Conservation (phyloP, 2,113 vertebrate species). For the Sinocyclocheilus anshuiensis region DNA sequence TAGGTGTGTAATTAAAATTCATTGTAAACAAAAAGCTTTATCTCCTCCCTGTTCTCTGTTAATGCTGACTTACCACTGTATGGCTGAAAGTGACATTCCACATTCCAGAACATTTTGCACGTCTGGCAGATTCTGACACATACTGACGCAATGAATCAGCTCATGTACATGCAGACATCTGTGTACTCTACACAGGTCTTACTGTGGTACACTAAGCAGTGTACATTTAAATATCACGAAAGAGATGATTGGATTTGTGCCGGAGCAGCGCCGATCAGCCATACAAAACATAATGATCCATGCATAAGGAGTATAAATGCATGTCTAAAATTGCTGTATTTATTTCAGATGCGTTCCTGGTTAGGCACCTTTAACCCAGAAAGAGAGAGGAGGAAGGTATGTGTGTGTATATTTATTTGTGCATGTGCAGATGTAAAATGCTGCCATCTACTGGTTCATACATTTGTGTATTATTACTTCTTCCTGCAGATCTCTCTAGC, state of each 20-base stretch:
- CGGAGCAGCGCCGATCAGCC: background rate
- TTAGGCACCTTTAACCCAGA: conserved; percentile 56
- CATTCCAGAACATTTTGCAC: conserved; percentile 33
- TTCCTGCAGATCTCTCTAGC: conserved; percentile 75
- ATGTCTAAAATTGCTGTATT: conserved; percentile 41
- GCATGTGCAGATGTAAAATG: background rate
- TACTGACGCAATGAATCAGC: background rate
- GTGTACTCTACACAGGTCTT: background rate
- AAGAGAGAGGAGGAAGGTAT: conserved; percentile 56
- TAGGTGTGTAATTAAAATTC: background rate
- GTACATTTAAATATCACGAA: background rate
- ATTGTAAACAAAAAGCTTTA: background rate
- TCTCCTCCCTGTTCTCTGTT: background rate
- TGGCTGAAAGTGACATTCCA: conserved; percentile 2
- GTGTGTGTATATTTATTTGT: background rate
- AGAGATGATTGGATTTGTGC: background rate
- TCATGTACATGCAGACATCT: background rate
- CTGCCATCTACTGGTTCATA: background rate
- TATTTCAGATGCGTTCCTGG: conserved; percentile 56
- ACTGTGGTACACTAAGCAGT: background rate
- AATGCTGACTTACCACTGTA: background rate
- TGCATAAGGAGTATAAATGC: background rate
- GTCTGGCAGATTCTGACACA: background rate
- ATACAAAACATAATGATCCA: background rate
- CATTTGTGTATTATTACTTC: background rate